Percentiles rank a stretch among this genome's conserved stretches.
Conservation (phyloP, 2,797 vertebrate species). For the Tauraco hartlaubi region DNA sequence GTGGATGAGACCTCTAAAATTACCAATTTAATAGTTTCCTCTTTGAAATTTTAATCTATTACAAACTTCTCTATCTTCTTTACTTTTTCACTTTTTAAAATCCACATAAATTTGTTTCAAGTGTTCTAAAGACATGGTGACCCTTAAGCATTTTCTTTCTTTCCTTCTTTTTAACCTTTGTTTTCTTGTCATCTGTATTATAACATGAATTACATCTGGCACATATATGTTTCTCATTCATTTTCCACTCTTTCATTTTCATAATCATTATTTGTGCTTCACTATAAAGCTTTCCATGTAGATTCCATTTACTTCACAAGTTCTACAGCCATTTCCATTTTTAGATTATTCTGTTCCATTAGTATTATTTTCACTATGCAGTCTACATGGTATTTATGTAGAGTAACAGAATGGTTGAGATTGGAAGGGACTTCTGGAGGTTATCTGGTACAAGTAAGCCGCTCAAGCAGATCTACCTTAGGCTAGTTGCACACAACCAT, state of each 20-base stretch:
- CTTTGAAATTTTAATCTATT: neutral
- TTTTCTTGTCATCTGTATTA: neutral
- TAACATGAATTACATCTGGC: neutral
- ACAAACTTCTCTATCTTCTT: neutral
- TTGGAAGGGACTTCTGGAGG: neutral
- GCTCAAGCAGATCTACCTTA: neutral
- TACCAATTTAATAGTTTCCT: neutral
- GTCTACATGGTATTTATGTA: neutral
- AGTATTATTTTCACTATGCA: neutral
- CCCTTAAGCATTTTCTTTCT: neutral
- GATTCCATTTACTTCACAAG: neutral
- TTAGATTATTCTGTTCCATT: neutral
- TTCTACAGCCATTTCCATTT: neutral
- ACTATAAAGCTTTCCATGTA: neutral
- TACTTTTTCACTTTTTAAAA: neutral
- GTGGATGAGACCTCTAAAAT: neutral
- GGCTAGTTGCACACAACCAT: neutral
- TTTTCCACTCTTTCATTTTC: neutral
- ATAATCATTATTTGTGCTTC: neutral
- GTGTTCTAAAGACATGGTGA: neutral
- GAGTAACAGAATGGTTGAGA: too few species aligned
- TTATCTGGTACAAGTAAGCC: neutral
- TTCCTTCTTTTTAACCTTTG: neutral
- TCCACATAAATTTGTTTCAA: neutral
- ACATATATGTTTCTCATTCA: neutral